Conservation (phyloP, 2,888 invertebrate genomes). For the Coleophora flavipennella region DNA sequence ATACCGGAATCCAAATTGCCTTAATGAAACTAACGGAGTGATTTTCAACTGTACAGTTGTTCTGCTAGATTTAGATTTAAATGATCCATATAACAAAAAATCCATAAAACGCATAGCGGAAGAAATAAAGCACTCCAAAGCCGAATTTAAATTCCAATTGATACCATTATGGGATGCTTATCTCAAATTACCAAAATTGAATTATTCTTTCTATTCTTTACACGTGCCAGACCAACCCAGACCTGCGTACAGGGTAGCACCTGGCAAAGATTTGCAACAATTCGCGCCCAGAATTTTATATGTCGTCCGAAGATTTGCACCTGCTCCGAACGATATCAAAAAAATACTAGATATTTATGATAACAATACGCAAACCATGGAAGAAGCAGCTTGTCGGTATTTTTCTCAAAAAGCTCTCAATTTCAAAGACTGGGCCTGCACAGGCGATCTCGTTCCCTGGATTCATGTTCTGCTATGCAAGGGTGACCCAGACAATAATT, state of each 20-base stretch:
- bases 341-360: constrained; percentile 1
- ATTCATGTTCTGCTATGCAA: constrained; percentile 14
- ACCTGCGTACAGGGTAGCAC: constrained; percentile 8
- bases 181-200: no score
- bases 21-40: no score
- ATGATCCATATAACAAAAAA: no score
- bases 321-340: constrained; percentile 1
- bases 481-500: constrained; percentile 8
- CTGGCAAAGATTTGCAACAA: constrained; percentile 1
- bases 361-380: no score
- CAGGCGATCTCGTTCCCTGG: background rate
- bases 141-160: no score
- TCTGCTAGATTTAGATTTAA: no score
- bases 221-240: background rate
- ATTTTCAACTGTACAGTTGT: no score
- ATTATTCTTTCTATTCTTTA: no score
- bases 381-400: constrained; percentile 17
- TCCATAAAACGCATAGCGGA: no score
- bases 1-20: no score
- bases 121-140: no score
- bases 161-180: no score
- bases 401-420: background rate
- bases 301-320: background rate
- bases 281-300: constrained; percentile 9
- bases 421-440: constrained; percentile 6